phyloP scores from a whole-genome alignment of 2,113 vertebrate genomes.

The Brachirus orientalis region DNA sequence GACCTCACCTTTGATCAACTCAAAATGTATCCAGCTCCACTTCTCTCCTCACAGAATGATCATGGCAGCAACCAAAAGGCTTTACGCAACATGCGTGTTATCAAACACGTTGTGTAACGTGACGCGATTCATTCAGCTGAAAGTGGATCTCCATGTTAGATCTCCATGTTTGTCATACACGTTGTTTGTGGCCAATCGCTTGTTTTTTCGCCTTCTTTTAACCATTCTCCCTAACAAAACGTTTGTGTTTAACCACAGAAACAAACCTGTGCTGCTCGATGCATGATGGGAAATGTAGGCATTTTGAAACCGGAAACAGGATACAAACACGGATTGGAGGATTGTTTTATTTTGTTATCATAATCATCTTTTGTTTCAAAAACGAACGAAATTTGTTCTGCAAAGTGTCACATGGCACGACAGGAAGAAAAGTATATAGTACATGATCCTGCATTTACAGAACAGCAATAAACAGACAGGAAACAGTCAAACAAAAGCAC shows the following conservation, averaged over 20 bases:
- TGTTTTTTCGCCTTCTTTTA: no score
- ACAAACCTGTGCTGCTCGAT: background rate
- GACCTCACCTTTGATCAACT: background rate
- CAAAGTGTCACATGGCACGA: no score
- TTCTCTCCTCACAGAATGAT: no score
- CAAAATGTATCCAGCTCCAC: no score
- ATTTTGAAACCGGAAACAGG: rapidly evolving
- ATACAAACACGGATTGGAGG: background rate
- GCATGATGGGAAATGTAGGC: constrained; percentile 66
- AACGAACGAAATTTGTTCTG: no score
- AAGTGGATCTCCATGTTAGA: constrained; percentile 65
- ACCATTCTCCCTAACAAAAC: no score
- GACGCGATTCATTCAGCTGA: rapidly evolving
- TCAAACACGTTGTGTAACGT: constrained; percentile 54
- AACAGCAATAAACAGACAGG: no score
- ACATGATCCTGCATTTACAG: no score
- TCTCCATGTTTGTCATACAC: rapidly evolving
- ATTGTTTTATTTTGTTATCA: background rate
- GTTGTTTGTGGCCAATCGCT: no score
- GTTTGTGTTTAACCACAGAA: background rate
- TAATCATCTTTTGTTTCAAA: no score
- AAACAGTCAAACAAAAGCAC: no score
- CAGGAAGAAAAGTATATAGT: no score
- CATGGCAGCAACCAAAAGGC: rapidly evolving
- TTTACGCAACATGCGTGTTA: constrained; percentile 38